Evolutionary conservation across 2,888 invertebrate genomes (phyloP), one percentile per base, ranked within the genome.

Genomic region (Apodemia duryi): DNA sequence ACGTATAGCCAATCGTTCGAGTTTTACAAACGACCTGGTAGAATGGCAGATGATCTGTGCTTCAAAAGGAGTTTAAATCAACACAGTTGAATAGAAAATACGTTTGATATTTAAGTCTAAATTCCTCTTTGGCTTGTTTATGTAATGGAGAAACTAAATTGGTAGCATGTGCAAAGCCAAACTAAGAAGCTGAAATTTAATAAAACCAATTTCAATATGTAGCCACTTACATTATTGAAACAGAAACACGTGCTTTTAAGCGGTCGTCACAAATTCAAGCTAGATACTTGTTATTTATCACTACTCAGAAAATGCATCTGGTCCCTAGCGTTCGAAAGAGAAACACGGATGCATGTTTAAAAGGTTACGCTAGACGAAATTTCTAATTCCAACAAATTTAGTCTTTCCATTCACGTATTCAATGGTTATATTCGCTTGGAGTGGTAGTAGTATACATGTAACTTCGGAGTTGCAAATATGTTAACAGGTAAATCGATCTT

Each of bases 401-500:
- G 57, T 63, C 63, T 69, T 66, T 68, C 52, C 51, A n/a, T 6
- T 54, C 65, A 62, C 66, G 57, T 49, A 64, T 43, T 69, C 67
- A 73, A 64, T 51, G 69, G 57, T 67, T 66, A 70, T 68, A 69
- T 71, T 71, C 63, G 63, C 67, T 65, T 69, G 68, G 63, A 62
- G 62, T 63, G 49, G 57, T 61, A 52, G 63, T 54, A 61, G 66
- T 67, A 60, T 65, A 65, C 63, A 64, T 61, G 51, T 61, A 57
- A 57, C 57, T 57, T 57, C 66, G 68, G 71, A 76, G 73, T 75
- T 77, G 72, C 75, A 74, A 78, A 77, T 78, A 76, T 75, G 77
- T 73, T 83, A 81, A 81, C 81, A 83, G 79, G 78, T 80, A 75
- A 79, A 83, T 83, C 79, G 77, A 82, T 81, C 78, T 77, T 73